A percentile compares a stretch with the other conserved stretches of the same genome.
phyloP scores from a whole-genome alignment of 2,888 invertebrate species.

The Tethea ocularis region DNA sequence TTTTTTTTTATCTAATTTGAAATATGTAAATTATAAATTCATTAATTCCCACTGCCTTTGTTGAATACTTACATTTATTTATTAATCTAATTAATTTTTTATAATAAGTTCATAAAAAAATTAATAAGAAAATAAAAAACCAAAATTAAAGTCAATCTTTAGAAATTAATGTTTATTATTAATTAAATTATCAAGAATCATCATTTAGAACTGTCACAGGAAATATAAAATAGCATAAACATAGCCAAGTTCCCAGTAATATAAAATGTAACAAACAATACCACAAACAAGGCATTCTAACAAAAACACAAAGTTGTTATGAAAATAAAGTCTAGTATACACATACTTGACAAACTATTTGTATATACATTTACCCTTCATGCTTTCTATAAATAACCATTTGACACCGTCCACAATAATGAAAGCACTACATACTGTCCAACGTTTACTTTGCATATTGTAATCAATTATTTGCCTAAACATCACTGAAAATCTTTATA shows the following conservation, averaged over 20 bases:
- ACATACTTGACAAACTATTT: slow-evolving; percentile 37
- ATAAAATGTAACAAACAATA: slow-evolving; percentile 23
- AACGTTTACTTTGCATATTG: slow-evolving; percentile 25
- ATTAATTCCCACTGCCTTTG: too few species aligned
- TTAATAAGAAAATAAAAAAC: too few species aligned
- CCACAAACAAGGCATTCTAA: slow-evolving; percentile 4
- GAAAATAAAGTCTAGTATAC: slow-evolving; percentile 30
- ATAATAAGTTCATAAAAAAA: too few species aligned
- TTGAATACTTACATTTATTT: too few species aligned
- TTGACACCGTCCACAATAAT: slow-evolving; percentile 49
- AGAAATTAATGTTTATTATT: too few species aligned
- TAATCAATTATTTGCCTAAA: slow-evolving; percentile 5
- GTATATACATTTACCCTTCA: slow-evolving; percentile 58
- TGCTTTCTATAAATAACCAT: slow-evolving; percentile 73
- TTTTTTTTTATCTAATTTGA: too few species aligned
- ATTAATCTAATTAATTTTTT: too few species aligned
- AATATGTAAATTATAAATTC: too few species aligned
- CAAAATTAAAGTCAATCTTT: too few species aligned
- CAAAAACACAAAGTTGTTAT: slow-evolving; percentile 21
- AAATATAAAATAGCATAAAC: background rate
- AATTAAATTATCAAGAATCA: too few species aligned
- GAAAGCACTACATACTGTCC: slow-evolving; percentile 28
- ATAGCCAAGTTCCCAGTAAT: background rate
- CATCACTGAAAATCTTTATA: background rate
- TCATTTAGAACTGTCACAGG: too few species aligned